Evolutionary conservation across 2,888 invertebrate species (phyloP).

Genomic region (Stegophylla sp.): DNA sequence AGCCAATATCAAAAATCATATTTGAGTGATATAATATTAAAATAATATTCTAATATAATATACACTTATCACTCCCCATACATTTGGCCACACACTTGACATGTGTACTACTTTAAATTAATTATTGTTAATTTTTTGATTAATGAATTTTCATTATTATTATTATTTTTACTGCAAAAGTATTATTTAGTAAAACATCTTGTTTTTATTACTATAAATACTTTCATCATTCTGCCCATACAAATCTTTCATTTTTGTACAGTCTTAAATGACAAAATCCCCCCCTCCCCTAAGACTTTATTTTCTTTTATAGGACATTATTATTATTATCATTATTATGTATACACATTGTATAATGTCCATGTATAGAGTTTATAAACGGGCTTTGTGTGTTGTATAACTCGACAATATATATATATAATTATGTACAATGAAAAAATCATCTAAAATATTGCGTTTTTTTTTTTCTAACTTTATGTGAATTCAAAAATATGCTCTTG

Average conservation of each 20-base stretch:
- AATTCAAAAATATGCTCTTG: no score
- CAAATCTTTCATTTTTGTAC: conserved; percentile 2
- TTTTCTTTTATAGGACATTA: background rate
- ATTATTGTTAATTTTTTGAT: conserved; percentile 6
- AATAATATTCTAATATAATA: background rate
- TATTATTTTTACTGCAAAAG: conserved; percentile 10
- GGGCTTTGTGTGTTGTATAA: conserved; percentile 36
- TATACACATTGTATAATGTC: background rate
- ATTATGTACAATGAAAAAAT: conserved; percentile 33
- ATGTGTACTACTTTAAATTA: conserved; percentile 13
- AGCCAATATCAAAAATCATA: conserved; percentile 9
- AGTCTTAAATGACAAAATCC: conserved; percentile 5
- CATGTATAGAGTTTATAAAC: conserved; percentile 14
- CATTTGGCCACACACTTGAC: background rate
- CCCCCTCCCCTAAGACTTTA: no score
- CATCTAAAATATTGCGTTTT: background rate
- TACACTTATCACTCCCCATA: background rate
- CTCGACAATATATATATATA: conserved; percentile 32
- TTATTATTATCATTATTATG: conserved; percentile 5
- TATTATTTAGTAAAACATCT: conserved; percentile 30
- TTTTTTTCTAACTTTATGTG: background rate
- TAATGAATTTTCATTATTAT: conserved; percentile 29
- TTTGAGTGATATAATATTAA: background rate
- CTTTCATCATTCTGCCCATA: background rate
- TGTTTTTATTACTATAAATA: conserved; percentile 31